Evolutionary conservation across 1,140 invertebrate species (phyloP), one percentile per base, ranked within the genome.

Genomic region (Ptiloglossa arizonensis): DNA sequence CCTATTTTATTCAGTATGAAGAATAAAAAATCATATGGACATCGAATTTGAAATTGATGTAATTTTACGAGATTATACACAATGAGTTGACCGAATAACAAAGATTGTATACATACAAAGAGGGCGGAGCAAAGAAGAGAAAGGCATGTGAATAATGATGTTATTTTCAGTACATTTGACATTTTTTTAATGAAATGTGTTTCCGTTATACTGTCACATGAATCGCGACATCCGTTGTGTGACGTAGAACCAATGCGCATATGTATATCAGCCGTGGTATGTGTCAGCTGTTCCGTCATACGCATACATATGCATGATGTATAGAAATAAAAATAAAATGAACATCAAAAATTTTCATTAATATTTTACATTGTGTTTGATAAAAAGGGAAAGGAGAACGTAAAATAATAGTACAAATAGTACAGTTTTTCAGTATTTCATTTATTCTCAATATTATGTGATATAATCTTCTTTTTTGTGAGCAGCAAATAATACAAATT

Each of bases 231-330:
- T 41, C 32, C 46, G 35, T 73, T 6, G 27, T 17, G 24, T 46
- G 62, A 44, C 62, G 71, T 74, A 70, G 6, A 46, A 29, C 3
- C 3, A 41, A 5, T 24, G 24, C 22, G 24, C 29, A 52, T 22
- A 11, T 48, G 38, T 46, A 27, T 32, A 50, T 50, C 19, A 19
- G 22, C 48, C 5, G 5, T 46, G 24, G 44, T 54, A 62, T 22
- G n/a, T 11, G 17, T 74, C 72, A 74, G 63, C 72, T 74, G 72
- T 74, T 67, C 11, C 38, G 29, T 54, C 60, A 27, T 27, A 15
- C 15, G 8, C 54, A 17, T 35, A 44, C 41, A 2, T n/a, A 17
- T 4, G 17, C 8, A 4, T n/a, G 32, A 17, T 19, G 17, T 15
- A 48, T 19, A 48, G 13, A 62, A 3, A n/a, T 17, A n/a, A 19